Evolutionary conservation across 2,113 vertebrate genomes (phyloP), one percentile per base, ranked within the genome.

Genomic region (Scytalopus superciliaris): DNA sequence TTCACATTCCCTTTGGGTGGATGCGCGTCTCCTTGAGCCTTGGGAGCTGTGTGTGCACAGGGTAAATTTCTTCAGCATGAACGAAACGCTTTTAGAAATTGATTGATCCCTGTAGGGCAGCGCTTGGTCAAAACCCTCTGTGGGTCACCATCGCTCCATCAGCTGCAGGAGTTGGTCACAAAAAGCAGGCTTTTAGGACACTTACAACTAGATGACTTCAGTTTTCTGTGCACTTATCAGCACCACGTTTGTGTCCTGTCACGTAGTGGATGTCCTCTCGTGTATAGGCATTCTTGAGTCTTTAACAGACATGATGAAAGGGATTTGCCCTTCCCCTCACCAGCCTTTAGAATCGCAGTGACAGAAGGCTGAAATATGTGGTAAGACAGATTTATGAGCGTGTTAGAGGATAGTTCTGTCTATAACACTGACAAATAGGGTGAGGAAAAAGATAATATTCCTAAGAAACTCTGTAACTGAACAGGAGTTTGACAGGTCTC

Each of bases 11-110:
- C 49, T 90, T 55, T 84, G 7, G 9, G 50, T 73, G 50, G 49
- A 17, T 50, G 33, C 7, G 1, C 69, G 80, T 82, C 21, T 87
- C 19, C 31, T 18, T 56, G 7, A 23, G 37, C 14, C 21, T 27
- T 45, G 33, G 45, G 21, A 88, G 21, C 21, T 45, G 6, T 4
- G 1, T 33, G 6, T 4, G 1, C 30, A 15, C 2, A 2, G 35
- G 39, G 31, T 55, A 21, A 22, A 31, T 49, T 53, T 45, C 28
- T 67, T 60, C 17, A 49, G 14, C 0, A 11, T 40, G 27, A 63
- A 7, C 21, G 45, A 68, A 15, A 27, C 19, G 12, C 40, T 33
- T 56, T 53, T 45, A 30, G 75, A 76, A 88, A 62, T 28, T 4
- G 13, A 9, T 35, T 78, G 10, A 33, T 55, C 40, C 60, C 55